Conservation (phyloP, 2,113 vertebrate genomes). For the Tretioscincus oriximinensis region DNA sequence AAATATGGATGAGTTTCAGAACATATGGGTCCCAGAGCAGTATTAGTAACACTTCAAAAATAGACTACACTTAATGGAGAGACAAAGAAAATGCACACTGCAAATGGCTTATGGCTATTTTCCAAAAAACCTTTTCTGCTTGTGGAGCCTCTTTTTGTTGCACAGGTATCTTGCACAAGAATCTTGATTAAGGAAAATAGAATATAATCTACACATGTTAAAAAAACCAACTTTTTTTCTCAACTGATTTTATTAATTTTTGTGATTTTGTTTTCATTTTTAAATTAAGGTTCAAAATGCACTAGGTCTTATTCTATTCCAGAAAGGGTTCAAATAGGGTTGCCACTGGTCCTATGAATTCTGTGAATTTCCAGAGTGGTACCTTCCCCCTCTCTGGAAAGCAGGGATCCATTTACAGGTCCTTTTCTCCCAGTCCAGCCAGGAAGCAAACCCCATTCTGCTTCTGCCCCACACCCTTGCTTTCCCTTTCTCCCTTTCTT, state of each 20-base stretch:
- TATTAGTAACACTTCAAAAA: conserved; percentile 8
- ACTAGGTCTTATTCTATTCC: too few relatives aligned
- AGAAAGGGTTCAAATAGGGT: too few relatives aligned
- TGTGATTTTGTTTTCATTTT: neutral
- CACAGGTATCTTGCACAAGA: neutral
- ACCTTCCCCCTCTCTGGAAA: too few relatives aligned
- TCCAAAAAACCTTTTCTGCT: neutral
- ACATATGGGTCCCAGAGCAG: neutral
- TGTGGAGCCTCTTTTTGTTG: neutral
- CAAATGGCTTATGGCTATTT: neutral
- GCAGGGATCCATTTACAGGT: too few relatives aligned
- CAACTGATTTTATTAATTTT: neutral
- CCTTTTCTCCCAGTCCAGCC: too few relatives aligned
- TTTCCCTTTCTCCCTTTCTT: too few relatives aligned
- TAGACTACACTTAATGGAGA: neutral
- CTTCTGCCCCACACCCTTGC: too few relatives aligned
- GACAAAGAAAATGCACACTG: neutral
- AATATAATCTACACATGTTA: neutral
- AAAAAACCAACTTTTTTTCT: neutral
- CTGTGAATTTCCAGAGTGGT: too few relatives aligned
- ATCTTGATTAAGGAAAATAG: neutral
- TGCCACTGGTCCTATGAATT: too few relatives aligned
- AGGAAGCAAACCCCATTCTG: too few relatives aligned
- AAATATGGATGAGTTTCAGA: neutral
- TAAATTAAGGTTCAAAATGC: neutral